Evolutionary conservation across 2,797 vertebrate species (phyloP).

Genomic region (Chrosomus eos): DNA sequence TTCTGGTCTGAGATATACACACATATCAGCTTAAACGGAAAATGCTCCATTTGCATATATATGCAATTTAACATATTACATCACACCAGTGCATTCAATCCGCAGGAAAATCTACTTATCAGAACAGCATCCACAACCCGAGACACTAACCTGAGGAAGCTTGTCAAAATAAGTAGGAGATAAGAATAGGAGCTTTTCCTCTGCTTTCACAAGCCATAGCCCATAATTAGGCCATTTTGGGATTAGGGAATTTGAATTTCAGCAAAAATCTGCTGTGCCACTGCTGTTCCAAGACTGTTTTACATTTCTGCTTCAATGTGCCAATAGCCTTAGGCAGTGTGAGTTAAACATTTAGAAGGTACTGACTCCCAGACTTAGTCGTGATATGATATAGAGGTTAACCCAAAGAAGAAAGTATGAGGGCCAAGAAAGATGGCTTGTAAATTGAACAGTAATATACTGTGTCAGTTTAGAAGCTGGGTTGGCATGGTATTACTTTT

Average conservation of each 20-base stretch:
- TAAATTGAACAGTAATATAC: not conserved
- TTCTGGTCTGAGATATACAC: not conserved
- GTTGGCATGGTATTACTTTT: not conserved
- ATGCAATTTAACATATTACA: slow-evolving; percentile 37
- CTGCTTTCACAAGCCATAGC: slow-evolving; percentile 40
- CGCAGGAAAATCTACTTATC: slow-evolving; percentile 46
- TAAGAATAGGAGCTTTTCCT: slow-evolving; percentile 47
- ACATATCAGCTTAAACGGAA: not conserved
- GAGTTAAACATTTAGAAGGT: slow-evolving; percentile 61
- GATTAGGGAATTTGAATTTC: slow-evolving; percentile 62
- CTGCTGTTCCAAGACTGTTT: slow-evolving; percentile 69
- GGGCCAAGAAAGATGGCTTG: not conserved
- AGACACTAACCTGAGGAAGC: slow-evolving; percentile 50
- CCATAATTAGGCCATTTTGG: slow-evolving; percentile 61
- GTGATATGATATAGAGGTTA: slow-evolving; percentile 29
- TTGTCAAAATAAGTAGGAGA: slow-evolving; percentile 44
- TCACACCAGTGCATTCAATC: slow-evolving; percentile 30
- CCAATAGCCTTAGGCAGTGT: slow-evolving; percentile 44
- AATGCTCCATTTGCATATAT: slow-evolving; percentile 23
- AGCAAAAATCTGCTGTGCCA: slow-evolving; percentile 66
- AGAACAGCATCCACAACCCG: slow-evolving; percentile 18
- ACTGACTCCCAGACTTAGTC: slow-evolving; percentile 43
- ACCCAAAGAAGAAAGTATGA: slow-evolving; percentile 39
- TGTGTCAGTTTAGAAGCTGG: not conserved
- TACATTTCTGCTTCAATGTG: slow-evolving; percentile 53